These are phyloP conservation scores for Caerostris darwini DNA, from an alignment of 1,140 invertebrate genomes.

Conservation along the genomic window DNA sequence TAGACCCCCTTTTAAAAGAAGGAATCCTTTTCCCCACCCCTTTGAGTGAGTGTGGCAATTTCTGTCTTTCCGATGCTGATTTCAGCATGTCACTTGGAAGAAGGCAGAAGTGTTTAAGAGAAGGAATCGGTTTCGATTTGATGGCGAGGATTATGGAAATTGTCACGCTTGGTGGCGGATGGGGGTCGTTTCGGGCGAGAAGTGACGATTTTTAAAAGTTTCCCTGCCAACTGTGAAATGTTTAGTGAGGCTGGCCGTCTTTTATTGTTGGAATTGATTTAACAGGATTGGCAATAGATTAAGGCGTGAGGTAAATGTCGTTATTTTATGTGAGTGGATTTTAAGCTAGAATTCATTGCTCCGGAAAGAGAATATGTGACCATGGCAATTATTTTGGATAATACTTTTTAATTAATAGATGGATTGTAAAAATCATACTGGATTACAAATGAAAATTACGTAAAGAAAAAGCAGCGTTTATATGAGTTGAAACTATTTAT, in stretches of 20 bases:
- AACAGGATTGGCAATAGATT: not conserved
- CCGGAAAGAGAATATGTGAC: too few relatives aligned
- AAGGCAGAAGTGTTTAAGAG: conserved; percentile 33
- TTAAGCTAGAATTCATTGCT: too few relatives aligned
- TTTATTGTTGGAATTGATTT: conserved; percentile 15
- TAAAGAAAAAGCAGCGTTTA: too few relatives aligned
- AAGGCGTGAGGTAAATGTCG: not conserved
- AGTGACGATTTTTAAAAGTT: conserved; percentile 70
- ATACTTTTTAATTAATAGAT: too few relatives aligned
- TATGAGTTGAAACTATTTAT: too few relatives aligned
- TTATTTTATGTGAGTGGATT: not conserved
- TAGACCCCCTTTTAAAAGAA: not conserved
- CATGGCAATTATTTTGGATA: too few relatives aligned
- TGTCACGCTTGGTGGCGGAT: conserved; percentile 51
- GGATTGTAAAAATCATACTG: too few relatives aligned
- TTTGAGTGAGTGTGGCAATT: not conserved
- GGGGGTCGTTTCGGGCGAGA: not conserved
- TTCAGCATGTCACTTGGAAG: conserved; percentile 49
- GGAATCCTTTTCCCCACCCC: not conserved
- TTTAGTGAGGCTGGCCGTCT: not conserved
- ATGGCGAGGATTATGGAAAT: conserved; percentile 65
- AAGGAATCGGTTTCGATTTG: conserved; percentile 25
- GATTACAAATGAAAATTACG: too few relatives aligned
- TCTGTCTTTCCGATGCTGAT: conserved; percentile 63
- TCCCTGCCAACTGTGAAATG: conserved; percentile 2